Evolutionary conservation across 2,113 vertebrate species (phyloP).

Genomic region (Oreotragus oreotragus): DNA sequence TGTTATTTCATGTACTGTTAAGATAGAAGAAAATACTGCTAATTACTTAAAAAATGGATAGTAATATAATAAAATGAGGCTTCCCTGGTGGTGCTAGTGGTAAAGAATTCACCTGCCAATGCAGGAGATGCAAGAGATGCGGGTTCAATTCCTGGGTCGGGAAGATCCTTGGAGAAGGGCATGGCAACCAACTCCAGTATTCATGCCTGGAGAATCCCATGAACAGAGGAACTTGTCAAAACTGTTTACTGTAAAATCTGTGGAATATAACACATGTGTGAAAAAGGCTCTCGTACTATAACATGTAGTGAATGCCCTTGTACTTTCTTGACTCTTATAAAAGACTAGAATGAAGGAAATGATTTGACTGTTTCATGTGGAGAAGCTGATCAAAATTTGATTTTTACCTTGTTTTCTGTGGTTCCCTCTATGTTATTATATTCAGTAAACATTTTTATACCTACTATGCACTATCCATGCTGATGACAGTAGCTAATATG

Average conservation of each 20-base stretch:
- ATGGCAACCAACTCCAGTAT: background rate
- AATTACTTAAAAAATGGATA: background rate
- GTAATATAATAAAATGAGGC: background rate
- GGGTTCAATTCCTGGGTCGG: background rate
- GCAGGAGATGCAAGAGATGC: background rate
- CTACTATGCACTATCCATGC: background rate
- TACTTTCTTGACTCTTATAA: background rate
- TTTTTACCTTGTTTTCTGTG: constrained; percentile 32
- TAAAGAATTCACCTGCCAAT: background rate
- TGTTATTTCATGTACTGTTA: background rate
- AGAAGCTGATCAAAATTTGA: background rate
- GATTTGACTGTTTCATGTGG: background rate
- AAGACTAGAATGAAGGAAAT: background rate
- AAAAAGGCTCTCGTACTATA: background rate
- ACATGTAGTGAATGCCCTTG: background rate
- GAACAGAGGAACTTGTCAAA: background rate
- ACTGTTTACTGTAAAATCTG: background rate
- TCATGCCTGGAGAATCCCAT: background rate
- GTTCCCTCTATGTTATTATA: background rate
- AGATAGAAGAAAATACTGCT: background rate
- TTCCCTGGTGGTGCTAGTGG: background rate
- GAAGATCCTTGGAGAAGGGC: background rate
- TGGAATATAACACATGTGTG: background rate
- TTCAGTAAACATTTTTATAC: background rate
- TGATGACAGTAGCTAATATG: background rate